Percentiles rank a stretch among this genome's conserved stretches.
Evolutionary conservation across 2,888 invertebrate genomes (phyloP).

Genomic region (Cistogaster globosa): DNA sequence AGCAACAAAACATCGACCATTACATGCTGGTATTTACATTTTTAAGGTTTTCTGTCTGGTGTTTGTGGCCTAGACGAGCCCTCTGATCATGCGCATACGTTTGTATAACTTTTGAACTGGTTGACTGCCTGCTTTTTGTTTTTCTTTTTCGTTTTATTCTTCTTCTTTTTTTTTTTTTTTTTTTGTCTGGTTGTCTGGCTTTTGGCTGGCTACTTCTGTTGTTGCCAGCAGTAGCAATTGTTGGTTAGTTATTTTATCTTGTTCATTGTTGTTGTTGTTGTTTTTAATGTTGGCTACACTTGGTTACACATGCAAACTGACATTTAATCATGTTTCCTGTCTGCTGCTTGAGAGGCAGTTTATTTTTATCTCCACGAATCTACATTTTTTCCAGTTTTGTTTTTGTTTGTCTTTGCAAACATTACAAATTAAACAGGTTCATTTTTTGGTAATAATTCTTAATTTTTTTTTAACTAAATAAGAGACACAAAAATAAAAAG

Average conservation of each 20-base stretch:
- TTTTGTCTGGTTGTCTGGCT: slow-evolving; percentile 50
- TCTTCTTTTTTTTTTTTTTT: slow-evolving; percentile 2
- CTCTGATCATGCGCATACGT: slow-evolving; percentile 67
- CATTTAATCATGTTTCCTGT: slow-evolving; percentile 69
- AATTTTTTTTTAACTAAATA: not conserved
- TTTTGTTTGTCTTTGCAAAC: not conserved
- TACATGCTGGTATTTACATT: slow-evolving; percentile 1
- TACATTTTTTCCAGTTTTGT: slow-evolving; percentile 14
- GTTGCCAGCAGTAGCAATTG: slow-evolving; percentile 35
- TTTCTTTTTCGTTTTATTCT: slow-evolving; percentile 2
- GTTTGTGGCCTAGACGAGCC: slow-evolving; percentile 69
- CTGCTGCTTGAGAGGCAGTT: slow-evolving; percentile 51
- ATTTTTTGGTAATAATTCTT: too few species aligned
- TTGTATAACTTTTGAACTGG: slow-evolving; percentile 39
- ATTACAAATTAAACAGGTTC: not conserved
- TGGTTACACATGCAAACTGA: slow-evolving; percentile 58
- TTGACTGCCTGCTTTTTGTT: slow-evolving; percentile 2
- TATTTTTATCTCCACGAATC: slow-evolving; percentile 37
- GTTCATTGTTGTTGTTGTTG: slow-evolving; percentile 25
- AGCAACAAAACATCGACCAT: not conserved
- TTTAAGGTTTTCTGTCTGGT: slow-evolving; percentile 37
- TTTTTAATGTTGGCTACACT: slow-evolving; percentile 24
- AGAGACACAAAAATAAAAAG: too few species aligned
- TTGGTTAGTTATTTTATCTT: slow-evolving; percentile 50
- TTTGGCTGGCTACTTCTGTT: slow-evolving; percentile 46